phyloP scores from a whole-genome alignment of 1,140 invertebrate genomes.

The Heterodera carotae region DNA sequence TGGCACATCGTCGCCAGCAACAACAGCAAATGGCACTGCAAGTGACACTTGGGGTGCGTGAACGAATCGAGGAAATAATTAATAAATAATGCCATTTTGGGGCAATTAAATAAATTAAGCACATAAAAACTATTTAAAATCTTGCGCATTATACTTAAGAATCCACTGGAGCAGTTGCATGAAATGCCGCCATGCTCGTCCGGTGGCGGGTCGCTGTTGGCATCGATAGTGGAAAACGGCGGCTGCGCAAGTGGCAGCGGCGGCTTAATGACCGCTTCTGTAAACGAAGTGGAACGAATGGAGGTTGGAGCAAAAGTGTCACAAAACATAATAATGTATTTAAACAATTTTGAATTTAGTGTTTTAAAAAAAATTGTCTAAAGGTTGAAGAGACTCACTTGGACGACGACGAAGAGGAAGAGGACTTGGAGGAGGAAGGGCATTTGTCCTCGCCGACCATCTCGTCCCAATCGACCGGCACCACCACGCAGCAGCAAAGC shows the following conservation, averaged over 20 bases:
- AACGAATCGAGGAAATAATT: too few species aligned
- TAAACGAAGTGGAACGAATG: neutral
- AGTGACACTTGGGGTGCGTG: conserved; percentile 5
- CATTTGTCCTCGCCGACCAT: conserved; percentile 28
- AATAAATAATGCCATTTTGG: neutral
- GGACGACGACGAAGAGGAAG: conserved; percentile 17
- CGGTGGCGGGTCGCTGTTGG: neutral
- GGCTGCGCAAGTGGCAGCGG: neutral
- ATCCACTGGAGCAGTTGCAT: neutral
- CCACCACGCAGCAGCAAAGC: conserved; percentile 26
- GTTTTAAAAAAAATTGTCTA: neutral
- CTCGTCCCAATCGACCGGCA: conserved; percentile 27
- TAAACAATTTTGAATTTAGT: too few species aligned
- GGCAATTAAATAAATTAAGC: neutral
- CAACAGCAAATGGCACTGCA: conserved; percentile 22
- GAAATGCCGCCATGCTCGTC: neutral
- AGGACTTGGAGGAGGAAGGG: conserved; percentile 3
- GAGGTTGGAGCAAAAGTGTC: neutral
- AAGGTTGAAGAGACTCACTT: conserved; percentile 4
- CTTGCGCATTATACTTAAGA: neutral
- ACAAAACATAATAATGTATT: neutral
- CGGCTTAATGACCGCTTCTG: neutral
- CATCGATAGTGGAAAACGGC: neutral
- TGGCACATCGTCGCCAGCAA: conserved; percentile 24
- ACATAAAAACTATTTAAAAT: neutral